Base-by-base conservation (phyloP, 2,113 vertebrate species). In the Tragelaphus scriptus region DNA sequence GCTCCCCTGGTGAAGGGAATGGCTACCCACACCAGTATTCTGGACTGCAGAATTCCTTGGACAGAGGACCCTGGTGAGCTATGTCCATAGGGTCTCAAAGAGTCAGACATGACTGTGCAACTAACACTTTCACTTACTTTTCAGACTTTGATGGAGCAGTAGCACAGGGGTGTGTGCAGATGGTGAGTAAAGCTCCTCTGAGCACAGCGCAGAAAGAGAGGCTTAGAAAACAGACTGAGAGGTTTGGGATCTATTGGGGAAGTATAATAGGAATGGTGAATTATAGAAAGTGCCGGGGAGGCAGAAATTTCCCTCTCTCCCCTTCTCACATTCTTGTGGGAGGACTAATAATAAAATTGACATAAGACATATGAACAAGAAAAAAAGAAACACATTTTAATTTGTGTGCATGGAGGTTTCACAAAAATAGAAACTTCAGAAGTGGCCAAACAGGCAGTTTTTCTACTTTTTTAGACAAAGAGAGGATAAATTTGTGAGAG, bases 1-100 rank as follows among this genome's bases (percentile, higher is more conserved):
- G n/a, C 10, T 23, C 2, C n/a, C n/a, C n/a, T 23, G 68, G 68
- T 0, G 1, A 71, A 71, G 19, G n/a, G 68, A 23, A 23, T 23
- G 68, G 68, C n/a, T 40, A 13, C 68, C 68, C n/a, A 71, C n/a
- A 40, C n/a, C n/a, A 23, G 68, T 40, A 40, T 71, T 71, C 68
- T 71, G n/a, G 68, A n/a, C 10, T 71, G 68, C n/a, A 40, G n/a
- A 71, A 40, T 12, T 23, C n/a, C 5, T 0, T 40, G n/a, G 68
- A 71, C 68, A 71, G 68, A 71, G 19, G 68, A 75, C 68, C 10
- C n/a, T 75, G n/a, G 68, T 75, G n/a, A 13, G 19, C 68, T 75
- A 3, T 23, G 68, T 23, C n/a, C n/a, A 13, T 40, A 75, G 68
- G 5, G 9, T 23, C 0, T 0, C n/a, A 40, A 75, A 75, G n/a